Percentiles rank a stretch among this genome's conserved stretches.
Evolutionary conservation across 2,113 vertebrate species (phyloP).

Genomic region (Pangasianodon hypophthalmus): DNA sequence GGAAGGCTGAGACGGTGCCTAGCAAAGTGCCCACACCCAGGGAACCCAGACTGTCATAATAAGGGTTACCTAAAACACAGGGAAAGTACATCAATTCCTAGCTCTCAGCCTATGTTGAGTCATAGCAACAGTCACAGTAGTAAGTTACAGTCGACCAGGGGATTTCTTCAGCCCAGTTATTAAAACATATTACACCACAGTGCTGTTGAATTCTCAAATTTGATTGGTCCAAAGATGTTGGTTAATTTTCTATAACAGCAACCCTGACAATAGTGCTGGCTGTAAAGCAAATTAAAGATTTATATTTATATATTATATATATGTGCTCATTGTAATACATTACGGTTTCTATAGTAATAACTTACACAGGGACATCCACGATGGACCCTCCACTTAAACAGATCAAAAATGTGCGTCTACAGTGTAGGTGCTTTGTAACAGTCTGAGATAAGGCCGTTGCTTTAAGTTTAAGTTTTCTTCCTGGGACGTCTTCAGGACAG

Average conservation of each 20-base stretch:
- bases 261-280: background rate
- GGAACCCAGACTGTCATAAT: conserved; percentile 92
- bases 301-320: background rate
- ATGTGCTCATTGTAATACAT: background rate
- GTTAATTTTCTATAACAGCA: background rate
- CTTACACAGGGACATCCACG: background rate
- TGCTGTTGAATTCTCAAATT: background rate
- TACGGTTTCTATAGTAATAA: background rate
- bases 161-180: background rate
- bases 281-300: background rate
- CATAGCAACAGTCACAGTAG: background rate
- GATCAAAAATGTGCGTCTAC: background rate
- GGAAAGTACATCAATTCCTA: background rate
- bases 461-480: background rate
- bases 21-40: conserved; percentile 91
- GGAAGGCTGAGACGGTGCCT: conserved; percentile 90
- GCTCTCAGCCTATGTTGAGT: background rate
- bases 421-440: background rate
- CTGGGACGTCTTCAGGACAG: background rate
- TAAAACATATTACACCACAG: background rate
- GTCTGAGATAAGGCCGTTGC: background rate
- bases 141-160: background rate
- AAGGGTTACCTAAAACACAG: conserved; percentile 79
- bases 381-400: background rate
- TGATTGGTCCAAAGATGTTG: background rate